Base-by-base conservation (phyloP, 2,113 vertebrate species). In the Poecile atricapillus region DNA sequence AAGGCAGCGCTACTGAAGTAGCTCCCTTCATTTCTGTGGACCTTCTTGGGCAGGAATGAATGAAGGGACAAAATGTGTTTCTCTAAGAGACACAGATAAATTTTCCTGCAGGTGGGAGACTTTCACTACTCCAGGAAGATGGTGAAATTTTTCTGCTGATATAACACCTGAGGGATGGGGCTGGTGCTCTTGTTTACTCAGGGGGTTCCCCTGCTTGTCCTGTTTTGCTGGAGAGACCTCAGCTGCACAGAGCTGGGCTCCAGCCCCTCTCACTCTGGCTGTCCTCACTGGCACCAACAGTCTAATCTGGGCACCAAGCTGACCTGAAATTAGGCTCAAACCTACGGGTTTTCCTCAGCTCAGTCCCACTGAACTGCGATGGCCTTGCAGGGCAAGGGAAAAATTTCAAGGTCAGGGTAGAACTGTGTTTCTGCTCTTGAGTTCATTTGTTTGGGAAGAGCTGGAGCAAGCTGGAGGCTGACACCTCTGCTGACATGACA, bases 331-430 rank as follows among this genome's bases (percentile, higher is more conserved):
- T 20, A 69, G 67, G 30, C 64, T 77, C 46, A 30, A 73, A 28
- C 39, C 25, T 17, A 23, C 5, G 30, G 19, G 35, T 25, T 85
- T 65, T 69, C 41, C 41, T 86, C 55, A 55, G 15, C 30, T 84
- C 3, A 1, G 6, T 62, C 49, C 16, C 1, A 2, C 64, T 50
- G 37, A 59, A 24, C 53, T 79, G 17, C 0, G 0, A 5, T 30
- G 47, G 19, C 44, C 9, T 80, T 5, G 4, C 33, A 69, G n/a
- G 31, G 64, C 53, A 68, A 79, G 20, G 41, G 24, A 83, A 62
- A 71, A 24, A 24, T 82, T 73, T 43, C 58, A 18, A 59, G 27
- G 46, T 83, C 33, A 35, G 59, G 16, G 23, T 55, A 20, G 67
- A 67, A 18, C 15, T 31, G 20, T 22, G 6, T 31, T 76, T 82